These are phyloP conservation scores for Nephrotoma guestfalica DNA, from an alignment of 2,888 invertebrate genomes.

Conservation along the genomic window DNA sequence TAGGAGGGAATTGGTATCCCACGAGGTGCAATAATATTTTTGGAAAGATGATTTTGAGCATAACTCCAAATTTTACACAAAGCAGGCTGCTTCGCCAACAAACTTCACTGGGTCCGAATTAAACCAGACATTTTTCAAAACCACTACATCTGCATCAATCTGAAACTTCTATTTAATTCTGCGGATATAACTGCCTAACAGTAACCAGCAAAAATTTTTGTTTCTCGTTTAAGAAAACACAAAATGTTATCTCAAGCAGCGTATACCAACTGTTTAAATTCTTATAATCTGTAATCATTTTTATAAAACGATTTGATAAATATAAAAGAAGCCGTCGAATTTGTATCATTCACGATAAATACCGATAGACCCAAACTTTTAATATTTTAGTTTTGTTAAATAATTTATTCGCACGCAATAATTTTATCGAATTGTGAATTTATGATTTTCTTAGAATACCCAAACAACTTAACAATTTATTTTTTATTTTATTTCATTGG, in stretches of 20 bases:
- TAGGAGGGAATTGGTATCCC: no score
- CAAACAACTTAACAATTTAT: not conserved
- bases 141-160: no score
- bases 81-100: no score
- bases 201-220: no score
- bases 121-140: no score
- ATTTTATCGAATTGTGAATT: not conserved
- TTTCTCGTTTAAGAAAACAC: not conserved
- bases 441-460: not conserved
- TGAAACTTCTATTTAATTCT: no score
- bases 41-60: no score
- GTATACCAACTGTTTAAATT: not conserved
- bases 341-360: not conserved
- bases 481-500: not conserved
- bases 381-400: not conserved
- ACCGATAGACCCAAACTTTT: not conserved
- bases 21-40: no score
- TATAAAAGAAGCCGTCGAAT: not conserved
- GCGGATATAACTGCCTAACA: no score
- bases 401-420: not conserved
- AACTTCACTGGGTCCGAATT: no score
- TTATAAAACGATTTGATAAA: not conserved
- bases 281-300: not conserved
- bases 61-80: no score
- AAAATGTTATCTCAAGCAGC: not conserved